These are phyloP conservation scores for Uropsilus gracilis DNA, from an alignment of 2,113 vertebrate genomes.

Conservation along the genomic window DNA sequence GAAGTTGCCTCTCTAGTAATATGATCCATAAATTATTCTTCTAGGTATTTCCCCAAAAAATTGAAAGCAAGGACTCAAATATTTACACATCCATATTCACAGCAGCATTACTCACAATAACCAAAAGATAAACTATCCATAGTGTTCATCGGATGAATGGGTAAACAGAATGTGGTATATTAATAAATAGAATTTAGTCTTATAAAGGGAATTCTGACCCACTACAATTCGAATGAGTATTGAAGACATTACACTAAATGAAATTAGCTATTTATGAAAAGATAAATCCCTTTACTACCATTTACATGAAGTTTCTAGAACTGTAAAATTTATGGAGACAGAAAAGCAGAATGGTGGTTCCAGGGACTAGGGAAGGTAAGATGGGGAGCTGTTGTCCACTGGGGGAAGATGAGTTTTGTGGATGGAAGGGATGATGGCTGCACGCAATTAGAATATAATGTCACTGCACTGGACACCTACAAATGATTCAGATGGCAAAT, in stretches of 20 bases:
- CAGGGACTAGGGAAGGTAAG: not conserved
- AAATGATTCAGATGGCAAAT: not conserved
- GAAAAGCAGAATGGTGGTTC: not conserved
- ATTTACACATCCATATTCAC: not conserved
- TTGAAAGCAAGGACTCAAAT: not conserved
- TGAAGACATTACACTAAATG: not conserved
- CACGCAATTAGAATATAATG: accelerated
- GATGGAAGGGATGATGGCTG: accelerated
- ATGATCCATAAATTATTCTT: not conserved
- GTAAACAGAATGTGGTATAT: not conserved
- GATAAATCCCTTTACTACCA: too few species aligned
- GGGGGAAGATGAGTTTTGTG: not conserved
- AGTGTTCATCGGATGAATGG: not conserved
- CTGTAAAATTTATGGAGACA: not conserved
- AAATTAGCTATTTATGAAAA: not conserved
- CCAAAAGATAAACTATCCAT: not conserved
- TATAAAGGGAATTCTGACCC: not conserved
- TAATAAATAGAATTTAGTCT: not conserved
- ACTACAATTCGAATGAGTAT: not conserved
- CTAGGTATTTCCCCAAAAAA: not conserved
- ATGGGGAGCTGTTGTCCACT: not conserved
- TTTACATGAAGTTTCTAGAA: not conserved
- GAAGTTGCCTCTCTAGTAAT: too few species aligned
- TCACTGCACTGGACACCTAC: not conserved
- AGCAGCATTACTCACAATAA: not conserved